Percentiles rank a stretch among this genome's conserved stretches.
These are phyloP conservation scores for Mionectes olivaceus DNA, from an alignment of 2,797 vertebrate genomes.

Conservation along the genomic window DNA sequence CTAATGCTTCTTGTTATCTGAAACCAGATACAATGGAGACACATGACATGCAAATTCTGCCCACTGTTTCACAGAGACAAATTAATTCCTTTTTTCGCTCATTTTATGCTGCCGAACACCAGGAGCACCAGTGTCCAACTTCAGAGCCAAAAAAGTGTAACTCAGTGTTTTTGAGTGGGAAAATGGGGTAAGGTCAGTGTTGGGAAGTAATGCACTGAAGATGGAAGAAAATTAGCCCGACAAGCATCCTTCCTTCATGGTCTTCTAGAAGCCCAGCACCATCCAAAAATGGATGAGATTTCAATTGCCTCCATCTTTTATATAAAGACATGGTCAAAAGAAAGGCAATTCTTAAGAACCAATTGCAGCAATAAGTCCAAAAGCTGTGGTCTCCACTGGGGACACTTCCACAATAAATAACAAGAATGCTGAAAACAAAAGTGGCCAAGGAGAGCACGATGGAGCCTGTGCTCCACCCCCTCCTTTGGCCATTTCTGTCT, in stretches of 20 bases:
- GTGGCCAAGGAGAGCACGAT: not conserved
- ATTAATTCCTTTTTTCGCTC: constrained; percentile 59
- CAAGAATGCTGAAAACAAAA: not conserved
- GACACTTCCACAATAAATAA: not conserved
- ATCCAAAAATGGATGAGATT: constrained; percentile 6
- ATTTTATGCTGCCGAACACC: constrained; percentile 18
- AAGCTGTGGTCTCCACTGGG: not conserved
- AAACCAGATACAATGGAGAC: constrained; percentile 50
- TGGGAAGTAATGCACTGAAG: constrained; percentile 49
- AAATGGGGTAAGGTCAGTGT: constrained; percentile 34
- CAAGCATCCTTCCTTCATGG: constrained; percentile 15
- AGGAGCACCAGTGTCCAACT: constrained; percentile 15
- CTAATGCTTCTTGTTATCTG: constrained; percentile 52
- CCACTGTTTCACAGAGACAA: constrained; percentile 34
- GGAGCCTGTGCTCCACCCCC: not conserved
- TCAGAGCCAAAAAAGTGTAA: constrained; percentile 67
- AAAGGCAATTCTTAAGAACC: not conserved
- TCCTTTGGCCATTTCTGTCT: constrained; percentile 12
- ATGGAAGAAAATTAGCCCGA: constrained; percentile 2
- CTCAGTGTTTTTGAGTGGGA: constrained; percentile 25
- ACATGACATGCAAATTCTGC: constrained; percentile 46
- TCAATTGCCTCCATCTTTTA: constrained; percentile 9
- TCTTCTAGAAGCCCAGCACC: constrained; percentile 21
- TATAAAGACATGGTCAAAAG: not conserved
- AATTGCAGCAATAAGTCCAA: not conserved